phyloP scores from a whole-genome alignment of 2,113 vertebrate genomes.

The Chaetodon trifascialis region DNA sequence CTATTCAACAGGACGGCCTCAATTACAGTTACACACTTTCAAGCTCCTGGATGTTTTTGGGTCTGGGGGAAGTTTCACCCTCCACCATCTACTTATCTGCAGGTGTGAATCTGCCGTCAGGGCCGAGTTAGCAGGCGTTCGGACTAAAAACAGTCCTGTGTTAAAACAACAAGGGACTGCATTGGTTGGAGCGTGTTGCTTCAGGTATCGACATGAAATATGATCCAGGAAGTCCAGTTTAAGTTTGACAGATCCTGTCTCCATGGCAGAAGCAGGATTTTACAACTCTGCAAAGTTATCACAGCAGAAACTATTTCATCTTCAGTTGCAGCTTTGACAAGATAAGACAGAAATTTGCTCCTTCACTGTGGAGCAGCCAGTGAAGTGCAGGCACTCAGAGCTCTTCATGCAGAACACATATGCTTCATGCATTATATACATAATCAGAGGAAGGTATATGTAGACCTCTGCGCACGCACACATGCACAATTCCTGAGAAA shows the following conservation, averaged over 20 bases:
- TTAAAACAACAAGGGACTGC: not conserved
- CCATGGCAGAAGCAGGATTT: not conserved
- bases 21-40: slow-evolving; percentile 41
- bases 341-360: not conserved
- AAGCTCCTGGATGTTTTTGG: slow-evolving; percentile 20
- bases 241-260: no score
- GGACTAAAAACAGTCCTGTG: not conserved
- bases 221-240: no score
- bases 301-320: no score
- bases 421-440: not conserved
- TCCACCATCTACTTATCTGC: slow-evolving; percentile 39
- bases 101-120: slow-evolving; percentile 43
- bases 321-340: no score
- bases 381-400: not conserved
- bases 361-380: not conserved
- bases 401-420: not conserved
- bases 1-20: slow-evolving; percentile 17
- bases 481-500: not conserved
- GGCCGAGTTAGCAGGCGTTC: not conserved
- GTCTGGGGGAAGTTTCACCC: slow-evolving; percentile 38
- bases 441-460: not conserved
- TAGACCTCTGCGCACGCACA: not conserved
- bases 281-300: not conserved
- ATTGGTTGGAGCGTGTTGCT: not conserved
- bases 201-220: no score